phyloP scores from a whole-genome alignment of 2,888 invertebrate species.

The Micoletzkya japonica region DNA sequence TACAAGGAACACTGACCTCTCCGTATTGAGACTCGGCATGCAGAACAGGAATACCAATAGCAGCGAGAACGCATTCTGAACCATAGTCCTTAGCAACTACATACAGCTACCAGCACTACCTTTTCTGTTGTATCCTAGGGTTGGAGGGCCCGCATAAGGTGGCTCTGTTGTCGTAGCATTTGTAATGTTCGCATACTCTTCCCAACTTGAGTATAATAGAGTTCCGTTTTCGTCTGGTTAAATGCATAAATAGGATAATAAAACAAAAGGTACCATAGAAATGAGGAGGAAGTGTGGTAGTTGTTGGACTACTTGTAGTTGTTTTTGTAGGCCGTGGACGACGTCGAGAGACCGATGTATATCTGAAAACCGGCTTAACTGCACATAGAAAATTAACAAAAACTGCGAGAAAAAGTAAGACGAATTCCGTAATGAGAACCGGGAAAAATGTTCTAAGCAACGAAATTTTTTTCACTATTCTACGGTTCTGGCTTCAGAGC shows the following conservation, averaged over 20 bases:
- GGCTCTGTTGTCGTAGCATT: constrained; percentile 53
- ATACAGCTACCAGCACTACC: constrained; percentile 32
- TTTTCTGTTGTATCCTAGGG: constrained; percentile 55
- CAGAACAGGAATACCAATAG: constrained; percentile 63
- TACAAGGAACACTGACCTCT: constrained; percentile 24
- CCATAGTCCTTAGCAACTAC: no score
- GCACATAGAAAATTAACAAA: no score
- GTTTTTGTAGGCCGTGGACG: constrained; percentile 30
- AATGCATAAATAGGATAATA: neutral
- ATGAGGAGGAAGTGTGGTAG: constrained; percentile 21
- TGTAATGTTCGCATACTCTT: constrained; percentile 36
- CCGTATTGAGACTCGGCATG: constrained; percentile 63
- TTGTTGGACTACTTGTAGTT: constrained; percentile 12
- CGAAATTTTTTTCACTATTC: no score
- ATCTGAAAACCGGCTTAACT: no score
- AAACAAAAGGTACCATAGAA: constrained; percentile 10
- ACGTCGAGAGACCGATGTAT: constrained; percentile 5
- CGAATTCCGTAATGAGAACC: no score
- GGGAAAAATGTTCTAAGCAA: no score
- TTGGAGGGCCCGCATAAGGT: constrained; percentile 61
- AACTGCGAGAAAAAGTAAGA: no score
- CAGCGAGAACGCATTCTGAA: constrained; percentile 61
- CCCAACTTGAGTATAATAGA: constrained; percentile 32
- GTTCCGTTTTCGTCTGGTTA: constrained; percentile 44
- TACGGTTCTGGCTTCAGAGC: no score